Evolutionary conservation across 2,888 invertebrate genomes (phyloP), one percentile per base, ranked within the genome.

Genomic region (Epistrophe grossulariae): DNA sequence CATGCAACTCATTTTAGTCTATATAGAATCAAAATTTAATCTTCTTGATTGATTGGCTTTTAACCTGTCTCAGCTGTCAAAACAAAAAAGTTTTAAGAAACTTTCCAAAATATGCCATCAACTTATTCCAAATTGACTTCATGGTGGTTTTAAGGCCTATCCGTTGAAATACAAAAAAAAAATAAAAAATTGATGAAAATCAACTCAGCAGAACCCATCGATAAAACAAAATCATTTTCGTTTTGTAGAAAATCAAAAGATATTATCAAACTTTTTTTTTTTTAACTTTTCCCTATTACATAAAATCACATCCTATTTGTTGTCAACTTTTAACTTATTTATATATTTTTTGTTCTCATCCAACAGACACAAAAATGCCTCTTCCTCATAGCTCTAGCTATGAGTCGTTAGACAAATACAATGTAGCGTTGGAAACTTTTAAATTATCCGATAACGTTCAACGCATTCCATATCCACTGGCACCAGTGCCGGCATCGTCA

Each of bases 351-450:
- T 80, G 24, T 3, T 62, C 11, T 43, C 38, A 76, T 52, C 50
- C 68, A 50, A 38, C 74, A 89, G 89, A 89, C 76, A 85, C 72
- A 15, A 82, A 88, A 74, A 82, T 88, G 78, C 79, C 84, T 78
- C 70, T 76, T 66, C 82, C 79, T 31, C 88, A 85, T 78, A 85
- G 88, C 70, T 89, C 89, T 8, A 90, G 90, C 82, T 90, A 90
- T 80, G 90, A 90, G 81, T 90, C 90, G 52, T 88, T 90, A 72
- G 90, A 90, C 68, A 89, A 89, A 88, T 90, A 89, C 76, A 89
- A 90, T 83, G 88, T 88, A 64, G 84, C 89, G 38, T 84, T 89
- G 70, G 90, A 90, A 85, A 89, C 88, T 60, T 85, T 89, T 45
- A 89, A 90, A 84, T 82, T 90, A 77, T 88, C 84, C 43, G 88